A percentile compares a stretch with the other conserved stretches of the same genome.
phyloP scores from a whole-genome alignment of 2,888 invertebrate genomes.

The Melanchra persicariae region DNA sequence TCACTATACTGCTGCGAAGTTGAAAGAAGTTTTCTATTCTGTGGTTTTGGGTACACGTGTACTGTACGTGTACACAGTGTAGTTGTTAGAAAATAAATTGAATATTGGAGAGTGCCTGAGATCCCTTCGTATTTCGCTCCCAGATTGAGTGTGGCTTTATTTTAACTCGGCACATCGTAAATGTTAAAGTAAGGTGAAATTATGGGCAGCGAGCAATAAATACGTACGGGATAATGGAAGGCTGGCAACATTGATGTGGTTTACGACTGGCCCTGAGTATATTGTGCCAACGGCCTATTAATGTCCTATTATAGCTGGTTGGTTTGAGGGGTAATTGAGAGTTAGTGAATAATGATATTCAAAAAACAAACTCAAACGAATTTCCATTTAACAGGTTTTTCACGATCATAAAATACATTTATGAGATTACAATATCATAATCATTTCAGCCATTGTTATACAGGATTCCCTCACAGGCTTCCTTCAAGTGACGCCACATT shows the following conservation, averaged over 20 bases:
- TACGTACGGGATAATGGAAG: conserved; percentile 66
- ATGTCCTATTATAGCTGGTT: conserved; percentile 57
- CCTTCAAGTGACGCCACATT: no score
- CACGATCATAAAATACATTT: no score
- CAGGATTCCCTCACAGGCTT: no score
- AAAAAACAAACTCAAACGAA: background rate
- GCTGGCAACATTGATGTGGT: conserved; percentile 65
- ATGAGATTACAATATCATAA: no score
- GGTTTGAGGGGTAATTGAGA: conserved; percentile 36
- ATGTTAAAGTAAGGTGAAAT: conserved; percentile 74
- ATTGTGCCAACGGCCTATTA: conserved; percentile 63
- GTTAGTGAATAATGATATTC: conserved; percentile 28
- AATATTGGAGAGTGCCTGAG: conserved; percentile 80
- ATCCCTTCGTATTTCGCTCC: conserved; percentile 77
- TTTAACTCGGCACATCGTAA: conserved; percentile 80
- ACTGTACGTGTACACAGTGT: conserved; percentile 70
- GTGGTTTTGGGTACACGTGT: conserved; percentile 61
- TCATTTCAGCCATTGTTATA: no score
- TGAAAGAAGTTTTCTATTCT: conserved; percentile 59
- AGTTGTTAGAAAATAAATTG: conserved; percentile 87
- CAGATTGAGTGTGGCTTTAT: conserved; percentile 83
- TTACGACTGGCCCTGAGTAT: conserved; percentile 60
- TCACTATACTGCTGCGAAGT: conserved; percentile 24
- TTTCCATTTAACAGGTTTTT: no score
- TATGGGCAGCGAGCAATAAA: conserved; percentile 71